Conservation (phyloP, 2,888 invertebrate genomes). For the Odontomyia ornata region DNA sequence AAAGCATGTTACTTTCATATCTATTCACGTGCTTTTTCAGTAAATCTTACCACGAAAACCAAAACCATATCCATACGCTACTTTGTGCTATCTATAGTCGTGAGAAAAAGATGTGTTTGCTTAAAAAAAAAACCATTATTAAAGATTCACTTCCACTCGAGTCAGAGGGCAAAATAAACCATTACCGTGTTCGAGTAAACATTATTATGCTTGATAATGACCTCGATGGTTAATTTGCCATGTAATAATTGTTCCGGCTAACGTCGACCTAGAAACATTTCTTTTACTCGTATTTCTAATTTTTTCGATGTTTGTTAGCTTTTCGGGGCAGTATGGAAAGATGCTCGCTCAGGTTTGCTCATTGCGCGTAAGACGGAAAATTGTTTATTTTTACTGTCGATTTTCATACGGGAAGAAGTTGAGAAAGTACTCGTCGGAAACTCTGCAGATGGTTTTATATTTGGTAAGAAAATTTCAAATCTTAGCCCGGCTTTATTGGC, state of each 20-base stretch:
- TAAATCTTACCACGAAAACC: neutral
- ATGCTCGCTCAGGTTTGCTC: neutral
- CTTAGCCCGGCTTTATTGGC: too few species aligned
- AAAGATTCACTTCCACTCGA: neutral
- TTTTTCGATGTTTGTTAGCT: neutral
- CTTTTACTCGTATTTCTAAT: neutral
- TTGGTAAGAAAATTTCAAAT: too few species aligned
- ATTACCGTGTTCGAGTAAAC: neutral
- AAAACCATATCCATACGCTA: too few species aligned
- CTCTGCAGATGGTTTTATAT: too few species aligned
- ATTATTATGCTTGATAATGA: constrained; percentile 29
- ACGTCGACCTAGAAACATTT: constrained; percentile 33
- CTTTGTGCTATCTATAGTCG: too few species aligned
- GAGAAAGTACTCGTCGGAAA: too few species aligned
- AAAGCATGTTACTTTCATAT: constrained; percentile 32
- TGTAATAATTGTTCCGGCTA: constrained; percentile 18
- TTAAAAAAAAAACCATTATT: too few species aligned
- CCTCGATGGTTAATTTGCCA: constrained; percentile 38
- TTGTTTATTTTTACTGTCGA: neutral
- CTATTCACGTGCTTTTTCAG: neutral
- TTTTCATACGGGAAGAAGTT: constrained; percentile 2
- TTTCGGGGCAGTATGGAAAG: neutral
- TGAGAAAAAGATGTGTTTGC: too few species aligned
- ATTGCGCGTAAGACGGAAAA: neutral
- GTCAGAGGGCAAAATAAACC: constrained; percentile 9